phyloP scores from a whole-genome alignment of 2,797 vertebrate genomes.

The Peromyscus melanophrys region DNA sequence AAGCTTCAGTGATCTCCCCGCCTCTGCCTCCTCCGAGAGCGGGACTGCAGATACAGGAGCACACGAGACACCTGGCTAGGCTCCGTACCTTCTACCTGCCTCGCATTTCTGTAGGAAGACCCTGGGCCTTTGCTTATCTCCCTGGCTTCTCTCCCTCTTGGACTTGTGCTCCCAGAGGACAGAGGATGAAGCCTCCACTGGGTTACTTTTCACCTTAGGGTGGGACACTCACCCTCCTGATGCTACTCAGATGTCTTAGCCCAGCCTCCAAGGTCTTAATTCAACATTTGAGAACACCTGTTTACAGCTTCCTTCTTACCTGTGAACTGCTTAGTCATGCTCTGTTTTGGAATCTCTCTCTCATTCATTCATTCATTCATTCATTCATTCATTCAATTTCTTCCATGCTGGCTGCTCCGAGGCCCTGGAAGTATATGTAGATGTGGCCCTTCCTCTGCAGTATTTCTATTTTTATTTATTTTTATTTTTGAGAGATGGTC shows the following conservation, averaged over 20 bases:
- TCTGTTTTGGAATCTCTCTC: not conserved
- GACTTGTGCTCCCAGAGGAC: not conserved
- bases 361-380: not conserved
- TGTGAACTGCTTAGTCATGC: not conserved
- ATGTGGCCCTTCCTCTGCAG: not conserved
- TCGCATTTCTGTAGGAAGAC: not conserved
- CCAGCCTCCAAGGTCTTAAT: not conserved
- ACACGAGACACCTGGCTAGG: accelerated
- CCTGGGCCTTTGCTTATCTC: not conserved
- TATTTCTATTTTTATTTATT: not conserved
- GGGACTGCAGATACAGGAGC: not conserved
- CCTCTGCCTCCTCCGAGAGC: not conserved
- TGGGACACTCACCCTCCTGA: not conserved
- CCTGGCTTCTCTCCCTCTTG: not conserved
- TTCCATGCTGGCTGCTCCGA: not conserved
- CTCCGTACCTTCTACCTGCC: not conserved
- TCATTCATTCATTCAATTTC: not conserved
- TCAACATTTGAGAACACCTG: not conserved
- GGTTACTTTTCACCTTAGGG: not conserved
- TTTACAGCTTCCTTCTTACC: not conserved
- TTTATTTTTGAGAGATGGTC: not conserved
- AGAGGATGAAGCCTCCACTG: not conserved
- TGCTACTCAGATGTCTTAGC: accelerated
- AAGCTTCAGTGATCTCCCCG: not conserved
- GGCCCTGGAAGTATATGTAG: not conserved